Evolutionary conservation across 2,113 vertebrate genomes (phyloP).

Genomic region (Plestiodon gilberti): DNA sequence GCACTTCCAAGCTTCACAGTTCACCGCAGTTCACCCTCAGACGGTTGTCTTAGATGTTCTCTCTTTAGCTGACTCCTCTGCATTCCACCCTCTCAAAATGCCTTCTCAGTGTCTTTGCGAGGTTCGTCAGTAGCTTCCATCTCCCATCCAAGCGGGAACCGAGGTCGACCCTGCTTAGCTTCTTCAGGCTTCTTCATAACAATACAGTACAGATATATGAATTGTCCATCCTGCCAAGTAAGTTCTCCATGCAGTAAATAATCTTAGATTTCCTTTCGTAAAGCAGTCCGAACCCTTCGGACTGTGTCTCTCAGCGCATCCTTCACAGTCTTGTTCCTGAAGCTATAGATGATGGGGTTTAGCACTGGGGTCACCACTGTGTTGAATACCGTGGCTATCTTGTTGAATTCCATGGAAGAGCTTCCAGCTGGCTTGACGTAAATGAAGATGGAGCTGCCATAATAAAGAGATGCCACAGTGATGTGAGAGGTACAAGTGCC

Average conservation of each 20-base stretch:
- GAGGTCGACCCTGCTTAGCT: too few relatives aligned
- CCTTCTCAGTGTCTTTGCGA: too few relatives aligned
- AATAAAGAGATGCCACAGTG: slow-evolving; percentile 36
- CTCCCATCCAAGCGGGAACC: too few relatives aligned
- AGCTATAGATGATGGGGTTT: slow-evolving; percentile 46
- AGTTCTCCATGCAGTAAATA: background rate
- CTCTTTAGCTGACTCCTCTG: too few relatives aligned
- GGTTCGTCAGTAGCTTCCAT: too few relatives aligned
- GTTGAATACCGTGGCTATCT: slow-evolving; percentile 41
- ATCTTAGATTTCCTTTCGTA: background rate
- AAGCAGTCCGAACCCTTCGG: background rate
- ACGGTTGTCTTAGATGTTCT: too few relatives aligned
- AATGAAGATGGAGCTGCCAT: slow-evolving; percentile 45
- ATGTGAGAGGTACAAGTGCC: slow-evolving; percentile 36
- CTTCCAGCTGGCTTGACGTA: slow-evolving; percentile 20
- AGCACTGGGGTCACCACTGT: slow-evolving; percentile 36
- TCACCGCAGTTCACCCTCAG: too few relatives aligned
- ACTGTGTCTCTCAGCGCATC: background rate
- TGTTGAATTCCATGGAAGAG: slow-evolving; percentile 11
- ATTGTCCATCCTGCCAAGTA: background rate
- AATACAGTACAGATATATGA: background rate
- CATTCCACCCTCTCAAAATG: too few relatives aligned
- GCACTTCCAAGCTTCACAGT: too few relatives aligned
- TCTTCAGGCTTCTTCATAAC: too few relatives aligned
- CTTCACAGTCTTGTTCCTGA: slow-evolving; percentile 30